Evolutionary conservation across 2,888 invertebrate species (phyloP).

Genomic region (Prostheceraeus crozeri): DNA sequence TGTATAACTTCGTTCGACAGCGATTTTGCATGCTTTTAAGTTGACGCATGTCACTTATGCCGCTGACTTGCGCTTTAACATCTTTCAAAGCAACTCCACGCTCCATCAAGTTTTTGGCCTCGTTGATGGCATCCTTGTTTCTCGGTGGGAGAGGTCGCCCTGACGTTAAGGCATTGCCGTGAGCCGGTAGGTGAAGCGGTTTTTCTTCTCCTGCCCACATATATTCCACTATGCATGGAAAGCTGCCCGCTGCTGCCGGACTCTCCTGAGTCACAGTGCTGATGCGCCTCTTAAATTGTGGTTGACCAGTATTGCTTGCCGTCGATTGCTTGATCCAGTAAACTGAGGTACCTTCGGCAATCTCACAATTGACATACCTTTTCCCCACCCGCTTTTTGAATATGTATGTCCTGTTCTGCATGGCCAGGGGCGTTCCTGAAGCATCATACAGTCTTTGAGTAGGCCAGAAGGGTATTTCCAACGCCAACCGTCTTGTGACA

Average conservation of each 20-base stretch:
- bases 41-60: not conserved
- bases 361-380: not conserved
- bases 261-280: not conserved
- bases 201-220: conserved; percentile 5
- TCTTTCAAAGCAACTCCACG: not conserved
- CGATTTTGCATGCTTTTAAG: conserved; percentile 2
- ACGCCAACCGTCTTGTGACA: conserved; percentile 22
- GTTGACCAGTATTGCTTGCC: not conserved
- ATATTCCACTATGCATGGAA: not conserved
- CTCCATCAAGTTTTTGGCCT: not conserved
- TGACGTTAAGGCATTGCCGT: not conserved
- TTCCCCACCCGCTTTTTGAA: not conserved
- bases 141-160: not conserved
- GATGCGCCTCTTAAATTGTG: not conserved
- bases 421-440: not conserved
- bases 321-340: not conserved
- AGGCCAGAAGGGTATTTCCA: not conserved
- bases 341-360: not conserved
- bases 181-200: conserved; percentile 2
- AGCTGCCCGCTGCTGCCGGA: not conserved
- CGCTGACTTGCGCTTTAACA: not conserved
- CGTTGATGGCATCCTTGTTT: not conserved
- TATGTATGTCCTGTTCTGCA: not conserved
- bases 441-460: not conserved
- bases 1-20: not conserved